These are phyloP conservation scores for Kuschelorhynchus macadamiae DNA, from an alignment of 2,888 invertebrate species.

Conservation along the genomic window DNA sequence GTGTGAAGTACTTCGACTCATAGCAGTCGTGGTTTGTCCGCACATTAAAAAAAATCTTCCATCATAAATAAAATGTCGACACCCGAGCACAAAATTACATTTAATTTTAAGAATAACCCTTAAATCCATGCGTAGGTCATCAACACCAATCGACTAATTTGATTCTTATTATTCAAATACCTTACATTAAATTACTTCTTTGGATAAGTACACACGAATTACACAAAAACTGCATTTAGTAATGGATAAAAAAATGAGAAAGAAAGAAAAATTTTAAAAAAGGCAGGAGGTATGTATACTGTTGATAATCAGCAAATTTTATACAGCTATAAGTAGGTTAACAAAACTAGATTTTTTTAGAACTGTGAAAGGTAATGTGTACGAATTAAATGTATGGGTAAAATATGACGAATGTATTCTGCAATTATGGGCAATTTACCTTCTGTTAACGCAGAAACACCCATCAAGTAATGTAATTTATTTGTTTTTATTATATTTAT, in stretches of 20 bases:
- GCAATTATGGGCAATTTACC: not conserved
- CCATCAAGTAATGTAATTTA: not conserved
- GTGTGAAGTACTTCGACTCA: no score
- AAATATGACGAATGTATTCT: conserved; percentile 1
- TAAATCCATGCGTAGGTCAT: conserved; percentile 7
- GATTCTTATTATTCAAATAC: conserved; percentile 4
- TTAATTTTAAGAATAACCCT: no score
- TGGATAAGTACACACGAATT: not conserved
- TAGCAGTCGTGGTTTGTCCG: no score
- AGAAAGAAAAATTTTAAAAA: conserved; percentile 1
- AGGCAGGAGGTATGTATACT: not conserved
- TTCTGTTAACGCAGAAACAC: no score
- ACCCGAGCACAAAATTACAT: no score
- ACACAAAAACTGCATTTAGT: not conserved
- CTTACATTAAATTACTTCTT: conserved; percentile 7
- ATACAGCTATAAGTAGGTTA: conserved; percentile 4
- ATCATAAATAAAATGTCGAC: no score
- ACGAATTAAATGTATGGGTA: not conserved
- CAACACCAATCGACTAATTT: conserved; percentile 15
- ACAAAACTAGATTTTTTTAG: not conserved
- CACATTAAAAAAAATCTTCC: no score
- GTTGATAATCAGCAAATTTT: not conserved
- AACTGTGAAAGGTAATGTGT: conserved; percentile 20
- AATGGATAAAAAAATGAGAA: not conserved
- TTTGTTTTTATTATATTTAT: not conserved